These are phyloP conservation scores for Ptychadena robeensis DNA, from an alignment of 2,797 vertebrate genomes.

Conservation along the genomic window DNA sequence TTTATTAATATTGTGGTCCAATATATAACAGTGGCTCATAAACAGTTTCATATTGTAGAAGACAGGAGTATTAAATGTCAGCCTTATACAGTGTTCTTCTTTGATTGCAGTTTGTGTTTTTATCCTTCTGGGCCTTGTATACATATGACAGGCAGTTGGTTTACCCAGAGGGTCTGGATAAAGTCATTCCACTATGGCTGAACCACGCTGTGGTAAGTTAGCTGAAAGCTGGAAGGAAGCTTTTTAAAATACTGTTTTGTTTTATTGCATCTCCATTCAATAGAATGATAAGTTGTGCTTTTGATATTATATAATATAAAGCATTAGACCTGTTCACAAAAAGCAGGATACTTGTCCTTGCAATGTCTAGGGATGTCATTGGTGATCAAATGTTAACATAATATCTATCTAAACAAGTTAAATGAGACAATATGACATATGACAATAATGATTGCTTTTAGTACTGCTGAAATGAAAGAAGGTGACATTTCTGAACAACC, in stretches of 20 bases:
- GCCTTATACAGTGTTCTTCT: constrained; percentile 3
- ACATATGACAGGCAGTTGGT: constrained; percentile 84
- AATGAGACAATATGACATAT: too few relatives aligned
- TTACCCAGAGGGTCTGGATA: constrained; percentile 83
- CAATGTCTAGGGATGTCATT: too few relatives aligned
- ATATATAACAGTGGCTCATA: neutral
- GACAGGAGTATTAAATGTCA: neutral
- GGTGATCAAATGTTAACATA: too few relatives aligned
- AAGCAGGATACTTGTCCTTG: neutral
- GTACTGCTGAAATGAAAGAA: too few relatives aligned
- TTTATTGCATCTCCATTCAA: neutral
- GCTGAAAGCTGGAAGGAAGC: constrained; percentile 8
- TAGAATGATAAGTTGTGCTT: neutral
- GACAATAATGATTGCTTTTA: neutral
- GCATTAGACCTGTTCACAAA: neutral
- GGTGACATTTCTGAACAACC: too few relatives aligned
- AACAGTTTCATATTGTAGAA: neutral
- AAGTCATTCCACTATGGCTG: constrained; percentile 83
- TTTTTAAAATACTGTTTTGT: neutral
- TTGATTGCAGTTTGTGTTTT: constrained; percentile 79
- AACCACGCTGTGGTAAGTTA: constrained; percentile 88
- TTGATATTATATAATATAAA: neutral
- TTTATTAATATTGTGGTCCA: neutral
- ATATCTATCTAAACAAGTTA: too few relatives aligned
- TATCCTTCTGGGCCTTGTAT: constrained; percentile 86